phyloP scores from a whole-genome alignment of 2,888 invertebrate species.

The Eupelmus urozonus region DNA sequence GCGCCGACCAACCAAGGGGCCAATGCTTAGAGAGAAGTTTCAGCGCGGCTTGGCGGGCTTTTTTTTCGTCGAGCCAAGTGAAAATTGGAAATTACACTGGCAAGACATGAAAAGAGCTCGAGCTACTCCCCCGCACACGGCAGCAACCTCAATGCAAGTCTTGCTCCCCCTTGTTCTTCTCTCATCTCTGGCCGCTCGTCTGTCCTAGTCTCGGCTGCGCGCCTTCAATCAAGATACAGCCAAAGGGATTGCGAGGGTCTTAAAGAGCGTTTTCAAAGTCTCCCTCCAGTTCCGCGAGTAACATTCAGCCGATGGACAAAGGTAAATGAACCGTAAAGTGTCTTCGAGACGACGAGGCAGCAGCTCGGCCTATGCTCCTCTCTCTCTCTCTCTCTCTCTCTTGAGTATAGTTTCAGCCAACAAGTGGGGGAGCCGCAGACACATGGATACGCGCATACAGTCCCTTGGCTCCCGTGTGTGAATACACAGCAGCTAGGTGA shows the following conservation, averaged over 20 bases:
- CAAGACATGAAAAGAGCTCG: constrained; percentile 46
- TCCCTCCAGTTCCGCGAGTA: not conserved
- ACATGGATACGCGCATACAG: not conserved
- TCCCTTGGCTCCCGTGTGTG: not conserved
- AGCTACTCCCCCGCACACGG: not conserved
- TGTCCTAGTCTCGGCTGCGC: not conserved
- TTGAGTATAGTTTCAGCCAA: constrained; percentile 49
- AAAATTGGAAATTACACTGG: constrained; percentile 52
- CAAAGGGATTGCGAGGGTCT: constrained; percentile 39
- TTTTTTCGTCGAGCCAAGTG: constrained; percentile 45
- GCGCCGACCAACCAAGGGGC: not conserved
- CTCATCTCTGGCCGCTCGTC: too few relatives aligned
- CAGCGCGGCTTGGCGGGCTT: not conserved
- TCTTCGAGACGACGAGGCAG: constrained; percentile 58
- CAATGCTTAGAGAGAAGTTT: constrained; percentile 19
- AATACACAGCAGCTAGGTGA: not conserved
- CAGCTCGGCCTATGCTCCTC: not conserved
- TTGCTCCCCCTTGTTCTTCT: not conserved
- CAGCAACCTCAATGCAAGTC: constrained; percentile 8
- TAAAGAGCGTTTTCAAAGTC: constrained; percentile 55
- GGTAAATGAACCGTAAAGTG: constrained; percentile 69
- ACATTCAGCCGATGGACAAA: constrained; percentile 56
- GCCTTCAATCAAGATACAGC: constrained; percentile 54
- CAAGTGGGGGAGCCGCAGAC: constrained; percentile 41
- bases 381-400: not conserved